Conservation (phyloP, 2,113 vertebrate species). For the Sylvicapra grimmia region DNA sequence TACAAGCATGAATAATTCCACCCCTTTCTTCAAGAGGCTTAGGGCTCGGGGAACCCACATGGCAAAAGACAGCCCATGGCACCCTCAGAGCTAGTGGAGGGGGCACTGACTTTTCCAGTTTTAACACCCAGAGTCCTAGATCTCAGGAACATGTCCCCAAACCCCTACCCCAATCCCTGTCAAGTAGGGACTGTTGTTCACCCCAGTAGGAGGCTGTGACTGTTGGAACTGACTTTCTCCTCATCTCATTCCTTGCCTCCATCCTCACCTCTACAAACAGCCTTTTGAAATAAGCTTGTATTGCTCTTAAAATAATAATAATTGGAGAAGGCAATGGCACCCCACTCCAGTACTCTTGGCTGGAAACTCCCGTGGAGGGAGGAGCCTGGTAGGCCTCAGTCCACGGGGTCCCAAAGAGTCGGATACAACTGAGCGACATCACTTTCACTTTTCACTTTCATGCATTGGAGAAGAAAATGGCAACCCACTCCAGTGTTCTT, state of each 20-base stretch:
- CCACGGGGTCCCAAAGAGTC: too few species aligned
- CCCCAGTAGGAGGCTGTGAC: neutral
- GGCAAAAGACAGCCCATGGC: neutral
- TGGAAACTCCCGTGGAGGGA: too few species aligned
- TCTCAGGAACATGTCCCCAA: neutral
- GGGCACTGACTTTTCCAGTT: neutral
- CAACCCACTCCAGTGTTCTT: too few species aligned
- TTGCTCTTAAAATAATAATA: neutral
- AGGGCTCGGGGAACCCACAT: neutral
- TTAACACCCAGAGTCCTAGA: neutral
- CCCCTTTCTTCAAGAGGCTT: neutral
- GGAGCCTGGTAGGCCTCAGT: too few species aligned
- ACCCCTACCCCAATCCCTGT: neutral
- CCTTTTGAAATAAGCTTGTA: neutral
- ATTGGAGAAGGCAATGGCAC: too few species aligned
- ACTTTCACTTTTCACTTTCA: too few species aligned
- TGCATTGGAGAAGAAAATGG: too few species aligned
- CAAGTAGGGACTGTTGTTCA: neutral
- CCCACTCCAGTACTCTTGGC: too few species aligned
- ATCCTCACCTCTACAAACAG: neutral
- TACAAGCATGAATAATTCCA: neutral
- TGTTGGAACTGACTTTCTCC: neutral
- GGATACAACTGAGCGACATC: too few species aligned
- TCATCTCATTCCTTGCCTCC: neutral
- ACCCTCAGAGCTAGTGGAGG: neutral